phyloP scores from a whole-genome alignment of 2,797 vertebrate genomes.

The Malacoctenus gilli region DNA sequence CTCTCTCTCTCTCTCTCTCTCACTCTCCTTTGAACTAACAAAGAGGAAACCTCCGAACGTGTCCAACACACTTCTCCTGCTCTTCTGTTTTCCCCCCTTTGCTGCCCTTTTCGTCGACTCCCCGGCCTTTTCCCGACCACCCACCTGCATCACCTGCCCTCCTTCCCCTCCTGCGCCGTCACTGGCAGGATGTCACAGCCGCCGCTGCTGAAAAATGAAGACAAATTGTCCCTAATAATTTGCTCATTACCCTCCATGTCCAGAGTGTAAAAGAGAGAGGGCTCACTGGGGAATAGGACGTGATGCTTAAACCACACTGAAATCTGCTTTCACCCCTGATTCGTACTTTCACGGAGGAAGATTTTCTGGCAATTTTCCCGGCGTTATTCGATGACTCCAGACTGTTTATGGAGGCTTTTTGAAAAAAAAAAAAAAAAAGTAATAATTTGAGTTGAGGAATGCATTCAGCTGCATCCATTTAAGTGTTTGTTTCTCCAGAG shows the following conservation, averaged over 20 bases:
- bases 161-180: slow-evolving; percentile 16
- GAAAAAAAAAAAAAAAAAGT: too few species aligned
- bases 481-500: slow-evolving; percentile 69
- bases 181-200: slow-evolving; percentile 48
- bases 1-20: too few species aligned
- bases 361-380: slow-evolving; percentile 39
- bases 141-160: slow-evolving; percentile 18
- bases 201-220: slow-evolving; percentile 55
- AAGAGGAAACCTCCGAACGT: too few species aligned
- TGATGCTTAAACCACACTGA: not conserved
- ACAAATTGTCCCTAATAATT: slow-evolving; percentile 59
- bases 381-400: slow-evolving; percentile 14
- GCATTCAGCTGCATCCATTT: slow-evolving; percentile 70
- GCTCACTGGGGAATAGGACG: not conserved
- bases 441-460: slow-evolving; percentile 57
- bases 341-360: slow-evolving; percentile 10
- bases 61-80: not conserved
- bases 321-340: slow-evolving; percentile 7
- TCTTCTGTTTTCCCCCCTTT: slow-evolving; percentile 10
- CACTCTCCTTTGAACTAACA: too few species aligned
- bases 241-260: slow-evolving; percentile 43
- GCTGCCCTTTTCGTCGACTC: not conserved
- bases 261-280: slow-evolving; percentile 14
- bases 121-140: not conserved
- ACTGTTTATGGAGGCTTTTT: slow-evolving; percentile 41